phyloP scores from a whole-genome alignment of 2,888 invertebrate genomes.

The Pyrocoelia pectoralis region DNA sequence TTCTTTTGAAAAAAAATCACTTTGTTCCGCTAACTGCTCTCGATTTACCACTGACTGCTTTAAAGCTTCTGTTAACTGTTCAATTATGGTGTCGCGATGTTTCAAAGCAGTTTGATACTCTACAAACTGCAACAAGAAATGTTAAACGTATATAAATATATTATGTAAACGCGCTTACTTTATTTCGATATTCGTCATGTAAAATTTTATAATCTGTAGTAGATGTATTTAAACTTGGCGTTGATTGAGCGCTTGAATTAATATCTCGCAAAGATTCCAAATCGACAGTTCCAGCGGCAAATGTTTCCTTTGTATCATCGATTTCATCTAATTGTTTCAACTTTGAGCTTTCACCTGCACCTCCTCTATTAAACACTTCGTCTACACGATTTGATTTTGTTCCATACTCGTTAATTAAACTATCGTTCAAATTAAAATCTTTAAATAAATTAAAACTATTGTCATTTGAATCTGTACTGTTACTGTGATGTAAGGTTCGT shows the following conservation, averaged over 20 bases:
- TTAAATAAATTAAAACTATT: constrained; percentile 57
- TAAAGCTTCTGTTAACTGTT: constrained; percentile 74
- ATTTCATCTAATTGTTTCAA: constrained; percentile 60
- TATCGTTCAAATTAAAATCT: constrained; percentile 56
- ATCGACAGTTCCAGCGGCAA: constrained; percentile 61
- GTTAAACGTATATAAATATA: background rate
- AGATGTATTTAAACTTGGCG: constrained; percentile 65
- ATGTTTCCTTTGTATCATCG: constrained; percentile 60
- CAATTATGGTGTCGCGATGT: constrained; percentile 75
- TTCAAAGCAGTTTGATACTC: constrained; percentile 76
- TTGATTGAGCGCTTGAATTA: constrained; percentile 60
- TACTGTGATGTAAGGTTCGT: constrained; percentile 29
- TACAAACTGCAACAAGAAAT: constrained; percentile 67
- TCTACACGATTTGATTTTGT: constrained; percentile 24
- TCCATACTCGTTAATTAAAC: constrained; percentile 49
- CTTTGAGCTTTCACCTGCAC: constrained; percentile 25
- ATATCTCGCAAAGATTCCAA: constrained; percentile 62
- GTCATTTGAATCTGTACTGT: constrained; percentile 47
- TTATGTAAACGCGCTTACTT: constrained; percentile 65
- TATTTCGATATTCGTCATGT: constrained; percentile 73
- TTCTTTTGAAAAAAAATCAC: constrained; percentile 68
- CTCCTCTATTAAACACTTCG: constrained; percentile 30
- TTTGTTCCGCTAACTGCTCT: constrained; percentile 68
- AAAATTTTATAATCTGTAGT: constrained; percentile 78
- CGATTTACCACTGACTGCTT: constrained; percentile 71